Percentiles rank a stretch among this genome's conserved stretches.
These are phyloP conservation scores for Eospalax fontanierii DNA, from an alignment of 2,797 vertebrate genomes.

Conservation along the genomic window DNA sequence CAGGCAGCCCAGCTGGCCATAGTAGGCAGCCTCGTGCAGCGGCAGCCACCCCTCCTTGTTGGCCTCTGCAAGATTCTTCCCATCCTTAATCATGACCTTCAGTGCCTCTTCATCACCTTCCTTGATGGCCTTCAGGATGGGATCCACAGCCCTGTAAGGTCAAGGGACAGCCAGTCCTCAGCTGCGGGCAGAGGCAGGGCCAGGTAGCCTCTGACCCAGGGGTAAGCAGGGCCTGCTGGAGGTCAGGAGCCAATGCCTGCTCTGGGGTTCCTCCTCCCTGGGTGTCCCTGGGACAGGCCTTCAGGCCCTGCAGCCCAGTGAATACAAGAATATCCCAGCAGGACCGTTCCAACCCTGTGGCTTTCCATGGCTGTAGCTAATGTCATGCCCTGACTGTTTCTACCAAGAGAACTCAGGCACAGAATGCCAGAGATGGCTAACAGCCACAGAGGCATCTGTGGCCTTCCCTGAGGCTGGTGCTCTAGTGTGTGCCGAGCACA, in stretches of 20 bases:
- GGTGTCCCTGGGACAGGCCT: neutral
- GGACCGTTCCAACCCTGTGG: neutral
- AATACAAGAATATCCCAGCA: neutral
- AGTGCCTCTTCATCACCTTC: slow-evolving; percentile 93
- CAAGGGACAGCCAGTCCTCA: slow-evolving; percentile 52
- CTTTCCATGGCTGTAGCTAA: neutral
- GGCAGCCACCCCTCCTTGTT: slow-evolving; percentile 96
- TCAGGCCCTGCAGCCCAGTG: neutral
- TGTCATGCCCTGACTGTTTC: neutral
- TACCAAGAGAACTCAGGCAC: neutral
- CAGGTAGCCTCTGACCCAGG: neutral
- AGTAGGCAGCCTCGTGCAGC: slow-evolving; percentile 95
- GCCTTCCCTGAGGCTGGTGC: accelerated
- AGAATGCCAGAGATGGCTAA: neutral
- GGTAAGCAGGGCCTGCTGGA: neutral
- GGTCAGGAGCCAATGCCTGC: accelerated
- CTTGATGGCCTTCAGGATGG: slow-evolving; percentile 92
- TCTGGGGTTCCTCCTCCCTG: neutral
- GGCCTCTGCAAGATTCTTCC: slow-evolving; percentile 91
- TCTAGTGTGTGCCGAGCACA: neutral
- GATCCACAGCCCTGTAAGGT: slow-evolving; percentile 91
- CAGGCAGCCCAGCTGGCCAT: slow-evolving; percentile 93
- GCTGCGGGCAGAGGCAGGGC: accelerated
- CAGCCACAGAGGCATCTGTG: too few relatives aligned
- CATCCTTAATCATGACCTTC: slow-evolving; percentile 89